Conservation (phyloP, 1,140 invertebrate species). For the Drosophila erecta region DNA sequence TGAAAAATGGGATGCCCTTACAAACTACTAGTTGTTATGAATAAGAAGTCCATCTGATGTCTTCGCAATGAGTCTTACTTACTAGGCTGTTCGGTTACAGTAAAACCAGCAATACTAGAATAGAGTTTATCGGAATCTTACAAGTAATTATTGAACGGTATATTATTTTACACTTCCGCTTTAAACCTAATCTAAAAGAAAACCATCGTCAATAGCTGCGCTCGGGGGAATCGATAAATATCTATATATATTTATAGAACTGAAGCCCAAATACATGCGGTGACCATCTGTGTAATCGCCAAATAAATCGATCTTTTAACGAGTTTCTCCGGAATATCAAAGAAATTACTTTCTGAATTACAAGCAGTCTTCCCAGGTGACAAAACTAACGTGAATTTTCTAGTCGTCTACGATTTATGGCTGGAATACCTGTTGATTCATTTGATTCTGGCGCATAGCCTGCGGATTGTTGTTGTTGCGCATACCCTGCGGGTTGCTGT, state of each 20-base stretch:
- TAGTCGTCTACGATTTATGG: slow-evolving; percentile 39
- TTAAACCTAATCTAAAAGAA: slow-evolving; percentile 15
- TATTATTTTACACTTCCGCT: slow-evolving; percentile 23
- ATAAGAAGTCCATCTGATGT: slow-evolving; percentile 58
- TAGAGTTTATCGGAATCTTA: slow-evolving; percentile 2
- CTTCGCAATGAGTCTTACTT: slow-evolving; percentile 25
- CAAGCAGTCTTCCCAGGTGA: slow-evolving; percentile 33
- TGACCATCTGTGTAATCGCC: background rate
- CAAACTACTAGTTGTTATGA: slow-evolving; percentile 13
- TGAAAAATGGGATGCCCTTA: slow-evolving; percentile 30
- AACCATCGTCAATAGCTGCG: slow-evolving; percentile 6
- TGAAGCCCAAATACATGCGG: background rate
- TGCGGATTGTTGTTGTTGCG: slow-evolving; percentile 31
- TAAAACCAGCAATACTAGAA: slow-evolving; percentile 7
- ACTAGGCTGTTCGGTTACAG: slow-evolving; percentile 22
- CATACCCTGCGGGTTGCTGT: slow-evolving; percentile 27
- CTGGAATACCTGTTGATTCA: slow-evolving; percentile 55
- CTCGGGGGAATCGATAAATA: background rate
- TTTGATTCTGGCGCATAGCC: slow-evolving; percentile 47
- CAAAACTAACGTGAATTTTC: background rate
- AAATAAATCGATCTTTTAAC: background rate
- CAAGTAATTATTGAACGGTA: slow-evolving; percentile 20
- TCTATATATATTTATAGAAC: background rate
- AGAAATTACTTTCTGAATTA: slow-evolving; percentile 19
- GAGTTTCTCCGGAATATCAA: slow-evolving; percentile 37